These are phyloP conservation scores for Cybosia mesomella DNA, from an alignment of 2,888 invertebrate genomes.

Conservation along the genomic window DNA sequence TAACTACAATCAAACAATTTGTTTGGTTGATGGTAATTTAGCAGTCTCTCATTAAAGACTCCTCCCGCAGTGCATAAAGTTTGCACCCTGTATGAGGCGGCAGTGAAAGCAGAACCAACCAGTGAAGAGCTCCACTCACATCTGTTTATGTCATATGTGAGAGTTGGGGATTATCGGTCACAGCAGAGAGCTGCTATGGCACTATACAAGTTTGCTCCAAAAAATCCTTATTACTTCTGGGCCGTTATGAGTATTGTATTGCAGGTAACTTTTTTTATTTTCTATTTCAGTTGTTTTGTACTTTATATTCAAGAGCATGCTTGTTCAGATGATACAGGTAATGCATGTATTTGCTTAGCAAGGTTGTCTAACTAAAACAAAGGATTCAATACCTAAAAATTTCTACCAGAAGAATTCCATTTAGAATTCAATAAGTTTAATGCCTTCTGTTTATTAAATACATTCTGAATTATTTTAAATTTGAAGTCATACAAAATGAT, in stretches of 20 bases:
- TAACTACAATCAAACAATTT: not conserved
- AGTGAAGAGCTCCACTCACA: conserved; percentile 98
- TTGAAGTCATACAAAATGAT: not conserved
- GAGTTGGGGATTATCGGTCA: conserved; percentile 95
- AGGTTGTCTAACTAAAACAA: not conserved
- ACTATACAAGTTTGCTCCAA: conserved; percentile 96
- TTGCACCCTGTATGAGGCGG: conserved; percentile 95
- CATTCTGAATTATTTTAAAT: too few relatives aligned
- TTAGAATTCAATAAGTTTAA: not conserved
- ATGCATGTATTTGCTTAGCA: not conserved
- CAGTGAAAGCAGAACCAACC: conserved; percentile 93
- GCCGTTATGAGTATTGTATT: conserved; percentile 98
- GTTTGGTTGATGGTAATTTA: not conserved
- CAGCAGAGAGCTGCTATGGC: conserved; percentile 96
- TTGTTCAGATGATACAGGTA: not conserved
- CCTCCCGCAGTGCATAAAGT: conserved; percentile 93
- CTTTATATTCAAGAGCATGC: not conserved
- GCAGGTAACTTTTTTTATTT: conserved; percentile 88
- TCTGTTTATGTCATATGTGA: conserved; percentile 98
- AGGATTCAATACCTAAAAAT: not conserved
- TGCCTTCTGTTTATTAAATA: not conserved
- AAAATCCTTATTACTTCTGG: conserved; percentile 99
- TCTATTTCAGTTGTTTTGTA: not conserved
- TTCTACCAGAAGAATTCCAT: not conserved
- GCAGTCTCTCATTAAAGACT: conserved; percentile 3